A percentile compares a stretch with the other conserved stretches of the same genome.
Conservation (phyloP, 2,888 invertebrate genomes). For the Tipula confusa region DNA sequence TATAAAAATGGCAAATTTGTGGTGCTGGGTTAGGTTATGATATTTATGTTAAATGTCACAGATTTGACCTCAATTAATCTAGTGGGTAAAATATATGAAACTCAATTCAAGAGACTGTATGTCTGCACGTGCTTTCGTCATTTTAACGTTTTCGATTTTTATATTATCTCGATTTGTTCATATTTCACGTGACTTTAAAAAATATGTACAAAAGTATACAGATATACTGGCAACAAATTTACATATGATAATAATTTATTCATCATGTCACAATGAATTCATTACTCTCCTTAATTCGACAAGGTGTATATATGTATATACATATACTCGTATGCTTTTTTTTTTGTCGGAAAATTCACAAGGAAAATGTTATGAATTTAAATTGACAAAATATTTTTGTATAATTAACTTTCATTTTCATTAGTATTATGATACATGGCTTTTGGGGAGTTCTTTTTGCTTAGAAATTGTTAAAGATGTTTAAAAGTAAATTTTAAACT, state of each 20-base stretch:
- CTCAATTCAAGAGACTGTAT: background rate
- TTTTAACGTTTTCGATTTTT: background rate
- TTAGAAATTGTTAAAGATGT: no score
- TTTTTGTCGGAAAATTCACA: background rate
- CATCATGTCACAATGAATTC: conserved; percentile 3
- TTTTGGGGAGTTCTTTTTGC: no score
- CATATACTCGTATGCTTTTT: no score
- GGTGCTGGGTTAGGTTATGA: background rate
- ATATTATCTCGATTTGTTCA: background rate
- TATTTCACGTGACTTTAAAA: background rate
- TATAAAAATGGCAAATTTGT: background rate
- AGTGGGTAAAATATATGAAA: background rate
- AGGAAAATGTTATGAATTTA: background rate
- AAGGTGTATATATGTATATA: background rate
- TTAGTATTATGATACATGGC: no score
- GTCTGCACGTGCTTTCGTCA: background rate
- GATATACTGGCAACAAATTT: background rate
- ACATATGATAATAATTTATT: background rate
- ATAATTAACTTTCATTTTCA: background rate
- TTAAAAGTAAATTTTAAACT: no score
- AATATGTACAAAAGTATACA: background rate
- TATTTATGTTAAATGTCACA: background rate
- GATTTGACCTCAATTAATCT: background rate
- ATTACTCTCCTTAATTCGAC: background rate
- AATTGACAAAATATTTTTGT: background rate